Evolutionary conservation across 2,113 vertebrate species (phyloP).

Genomic region (Sciurus niger): DNA sequence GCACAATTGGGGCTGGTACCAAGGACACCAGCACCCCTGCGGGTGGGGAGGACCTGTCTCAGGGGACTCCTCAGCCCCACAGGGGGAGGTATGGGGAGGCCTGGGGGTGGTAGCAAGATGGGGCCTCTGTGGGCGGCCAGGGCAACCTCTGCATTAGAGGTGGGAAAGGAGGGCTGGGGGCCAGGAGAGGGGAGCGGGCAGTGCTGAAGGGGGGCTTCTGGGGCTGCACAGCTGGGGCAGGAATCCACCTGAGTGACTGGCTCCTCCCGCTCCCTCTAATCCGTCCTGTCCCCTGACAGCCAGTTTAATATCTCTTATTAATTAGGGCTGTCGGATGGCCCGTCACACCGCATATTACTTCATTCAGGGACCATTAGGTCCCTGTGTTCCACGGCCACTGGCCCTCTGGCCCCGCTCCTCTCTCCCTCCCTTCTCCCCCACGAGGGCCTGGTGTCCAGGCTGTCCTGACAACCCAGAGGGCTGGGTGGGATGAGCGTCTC

Average conservation of each 20-base stretch:
- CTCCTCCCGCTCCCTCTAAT: not conserved
- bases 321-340: slow-evolving; percentile 83
- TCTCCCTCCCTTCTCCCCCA: not conserved
- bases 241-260: rapidly evolving
- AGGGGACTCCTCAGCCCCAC: rapidly evolving
- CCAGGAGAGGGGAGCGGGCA: rapidly evolving
- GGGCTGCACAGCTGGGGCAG: not conserved
- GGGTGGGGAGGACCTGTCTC: not conserved
- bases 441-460: not conserved
- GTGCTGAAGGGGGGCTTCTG: not conserved
- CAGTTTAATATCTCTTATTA: slow-evolving; percentile 84
- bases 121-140: not conserved
- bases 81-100: not conserved
- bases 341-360: slow-evolving; percentile 84
- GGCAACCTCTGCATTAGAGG: rapidly evolving
- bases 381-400: not conserved
- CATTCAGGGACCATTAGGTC: slow-evolving; percentile 87
- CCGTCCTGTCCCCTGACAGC: slow-evolving; percentile 78
- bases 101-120: rapidly evolving
- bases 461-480: not conserved
- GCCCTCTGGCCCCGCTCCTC: not conserved
- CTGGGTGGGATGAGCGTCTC: rapidly evolving
- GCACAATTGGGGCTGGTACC: rapidly evolving
- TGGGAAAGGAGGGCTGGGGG: not conserved
- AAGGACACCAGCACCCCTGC: no score